A percentile compares a stretch with the other conserved stretches of the same genome.
These are phyloP conservation scores for Spodoptera exigua DNA, from an alignment of 2,888 invertebrate species.

Conservation along the genomic window DNA sequence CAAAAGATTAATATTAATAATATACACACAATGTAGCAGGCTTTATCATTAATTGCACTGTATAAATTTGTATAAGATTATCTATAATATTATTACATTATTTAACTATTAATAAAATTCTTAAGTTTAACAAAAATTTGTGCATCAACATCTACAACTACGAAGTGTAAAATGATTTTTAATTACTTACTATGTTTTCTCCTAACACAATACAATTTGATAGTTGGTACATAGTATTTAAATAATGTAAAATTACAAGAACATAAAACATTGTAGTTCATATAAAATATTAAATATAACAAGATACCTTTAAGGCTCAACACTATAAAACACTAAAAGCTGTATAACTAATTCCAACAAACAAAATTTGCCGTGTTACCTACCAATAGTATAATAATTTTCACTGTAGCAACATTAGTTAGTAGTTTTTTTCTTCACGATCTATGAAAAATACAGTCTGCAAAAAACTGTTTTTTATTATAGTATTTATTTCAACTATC, in stretches of 20 bases:
- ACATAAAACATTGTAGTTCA: slow-evolving; percentile 5
- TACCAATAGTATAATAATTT: slow-evolving; percentile 17
- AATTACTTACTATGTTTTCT: slow-evolving; percentile 71
- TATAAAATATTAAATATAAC: slow-evolving; percentile 29
- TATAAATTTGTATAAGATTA: slow-evolving; percentile 61
- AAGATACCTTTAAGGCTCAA: slow-evolving; percentile 44
- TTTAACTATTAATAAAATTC: slow-evolving; percentile 64
- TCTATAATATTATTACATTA: slow-evolving; percentile 66
- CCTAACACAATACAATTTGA: slow-evolving; percentile 57
- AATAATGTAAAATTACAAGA: slow-evolving; percentile 5
- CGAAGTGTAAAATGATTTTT: slow-evolving; percentile 72
- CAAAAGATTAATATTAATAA: slow-evolving; percentile 44
- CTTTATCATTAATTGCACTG: slow-evolving; percentile 59
- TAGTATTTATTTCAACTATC: slow-evolving; percentile 22
- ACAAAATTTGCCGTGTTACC: slow-evolving; percentile 2
- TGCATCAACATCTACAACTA: slow-evolving; percentile 86
- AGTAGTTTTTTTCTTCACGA: neutral
- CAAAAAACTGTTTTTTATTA: slow-evolving; percentile 16
- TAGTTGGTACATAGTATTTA: slow-evolving; percentile 27
- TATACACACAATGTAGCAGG: slow-evolving; percentile 50
- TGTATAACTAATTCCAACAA: neutral
- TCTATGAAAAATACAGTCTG: slow-evolving; percentile 4
- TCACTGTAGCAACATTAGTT: slow-evolving; percentile 10
- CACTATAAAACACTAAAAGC: slow-evolving; percentile 8
- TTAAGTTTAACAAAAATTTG: slow-evolving; percentile 77